Evolutionary conservation across 2,888 invertebrate species (phyloP).

Genomic region (Lithophane socia): DNA sequence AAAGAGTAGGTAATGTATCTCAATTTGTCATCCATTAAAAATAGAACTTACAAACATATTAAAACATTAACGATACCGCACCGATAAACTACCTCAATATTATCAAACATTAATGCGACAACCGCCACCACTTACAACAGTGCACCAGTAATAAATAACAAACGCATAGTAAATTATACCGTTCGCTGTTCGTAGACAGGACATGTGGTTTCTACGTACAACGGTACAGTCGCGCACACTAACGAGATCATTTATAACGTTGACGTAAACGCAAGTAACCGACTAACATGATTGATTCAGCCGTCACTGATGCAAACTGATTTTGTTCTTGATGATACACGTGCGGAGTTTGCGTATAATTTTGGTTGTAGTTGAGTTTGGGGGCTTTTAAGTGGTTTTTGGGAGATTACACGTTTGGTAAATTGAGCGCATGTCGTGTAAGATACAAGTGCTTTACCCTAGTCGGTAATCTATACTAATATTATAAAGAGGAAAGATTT

Average conservation of each 20-base stretch:
- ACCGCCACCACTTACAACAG: conserved; percentile 15
- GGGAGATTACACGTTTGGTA: conserved; percentile 2
- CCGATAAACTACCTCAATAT: conserved; percentile 2
- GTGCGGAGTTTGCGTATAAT: conserved; percentile 40
- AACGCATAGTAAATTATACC: conserved; percentile 37
- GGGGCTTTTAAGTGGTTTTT: conserved; percentile 10
- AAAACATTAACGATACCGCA: background rate
- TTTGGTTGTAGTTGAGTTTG: conserved; percentile 10
- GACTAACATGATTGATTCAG: conserved; percentile 58
- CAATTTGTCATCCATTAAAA: background rate
- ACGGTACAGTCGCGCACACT: conserved; percentile 29
- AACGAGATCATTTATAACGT: conserved; percentile 60
- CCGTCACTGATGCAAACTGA: conserved; percentile 51
- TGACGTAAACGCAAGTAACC: conserved; percentile 59
- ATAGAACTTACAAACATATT: background rate
- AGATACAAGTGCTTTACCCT: background rate
- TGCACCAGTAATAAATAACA: conserved; percentile 46
- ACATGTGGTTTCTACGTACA: conserved; percentile 32
- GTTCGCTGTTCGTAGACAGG: background rate
- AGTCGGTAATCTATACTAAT: background rate
- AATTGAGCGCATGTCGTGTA: background rate
- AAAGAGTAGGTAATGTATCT: background rate
- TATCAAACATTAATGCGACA: conserved; percentile 19
- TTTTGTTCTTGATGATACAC: conserved; percentile 37
- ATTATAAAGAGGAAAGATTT: too few species aligned